Conservation (phyloP, 2,888 invertebrate genomes). For the Zelleria hepariella region DNA sequence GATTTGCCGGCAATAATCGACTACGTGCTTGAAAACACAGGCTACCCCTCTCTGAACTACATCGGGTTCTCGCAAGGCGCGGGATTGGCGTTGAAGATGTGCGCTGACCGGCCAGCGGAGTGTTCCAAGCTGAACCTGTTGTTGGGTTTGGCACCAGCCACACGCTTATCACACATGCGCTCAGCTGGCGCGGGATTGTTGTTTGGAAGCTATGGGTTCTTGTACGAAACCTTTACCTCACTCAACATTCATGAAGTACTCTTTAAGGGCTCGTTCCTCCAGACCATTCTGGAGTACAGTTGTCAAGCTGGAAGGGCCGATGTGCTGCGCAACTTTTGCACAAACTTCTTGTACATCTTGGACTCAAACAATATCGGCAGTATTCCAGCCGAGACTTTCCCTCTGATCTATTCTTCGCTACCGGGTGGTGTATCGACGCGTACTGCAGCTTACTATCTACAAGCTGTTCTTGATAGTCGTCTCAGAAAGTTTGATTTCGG, state of each 20-base stretch:
- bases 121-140: background rate
- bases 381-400: background rate
- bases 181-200: background rate
- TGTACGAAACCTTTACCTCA: background rate
- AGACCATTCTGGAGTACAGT: background rate
- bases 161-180: background rate
- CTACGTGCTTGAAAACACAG: conserved; percentile 30
- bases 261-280: background rate
- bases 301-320: background rate
- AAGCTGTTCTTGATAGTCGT: background rate
- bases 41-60: conserved; percentile 51
- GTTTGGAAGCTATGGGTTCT: too few species aligned
- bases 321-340: background rate
- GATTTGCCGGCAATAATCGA: conserved; percentile 85
- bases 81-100: background rate
- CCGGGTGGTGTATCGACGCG: background rate
- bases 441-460: background rate
- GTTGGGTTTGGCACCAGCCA: background rate
- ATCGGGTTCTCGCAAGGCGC: conserved; percentile 85
- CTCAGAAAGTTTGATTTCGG: background rate
- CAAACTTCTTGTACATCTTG: background rate
- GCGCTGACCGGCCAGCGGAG: background rate
- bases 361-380: background rate
- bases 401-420: background rate
- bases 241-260: background rate